phyloP scores from a whole-genome alignment of 2,797 vertebrate species.

The Sebastes variabilis region DNA sequence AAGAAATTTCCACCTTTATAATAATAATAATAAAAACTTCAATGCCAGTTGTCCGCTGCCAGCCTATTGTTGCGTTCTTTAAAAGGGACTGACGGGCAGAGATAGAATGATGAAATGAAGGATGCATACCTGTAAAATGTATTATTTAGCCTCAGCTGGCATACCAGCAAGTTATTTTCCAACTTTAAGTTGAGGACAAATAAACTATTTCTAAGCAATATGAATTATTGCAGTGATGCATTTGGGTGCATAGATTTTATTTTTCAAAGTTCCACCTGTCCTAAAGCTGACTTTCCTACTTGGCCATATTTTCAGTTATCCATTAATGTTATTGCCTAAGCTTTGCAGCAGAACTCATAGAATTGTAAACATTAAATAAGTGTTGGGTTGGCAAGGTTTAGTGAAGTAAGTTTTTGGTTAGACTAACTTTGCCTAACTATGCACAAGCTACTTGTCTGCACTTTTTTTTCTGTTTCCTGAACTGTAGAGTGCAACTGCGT shows the following conservation, averaged over 20 bases:
- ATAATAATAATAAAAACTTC: too few relatives aligned
- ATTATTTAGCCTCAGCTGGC: slow-evolving; percentile 5
- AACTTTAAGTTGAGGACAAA: slow-evolving; percentile 10
- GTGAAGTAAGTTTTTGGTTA: neutral
- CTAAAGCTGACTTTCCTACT: neutral
- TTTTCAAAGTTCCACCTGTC: slow-evolving; percentile 17
- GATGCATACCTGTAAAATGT: slow-evolving; percentile 4
- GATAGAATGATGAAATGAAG: neutral
- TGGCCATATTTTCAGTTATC: neutral
- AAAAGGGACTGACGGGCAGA: neutral
- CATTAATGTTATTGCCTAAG: neutral
- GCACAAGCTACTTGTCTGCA: neutral
- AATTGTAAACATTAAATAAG: slow-evolving; percentile 26
- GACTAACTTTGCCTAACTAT: neutral
- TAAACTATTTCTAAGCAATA: neutral
- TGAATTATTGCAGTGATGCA: slow-evolving; percentile 14
- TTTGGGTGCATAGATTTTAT: neutral
- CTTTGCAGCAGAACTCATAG: slow-evolving; percentile 5
- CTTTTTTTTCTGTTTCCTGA: neutral
- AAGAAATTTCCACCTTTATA: neutral
- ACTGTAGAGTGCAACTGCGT: neutral
- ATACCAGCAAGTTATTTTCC: neutral
- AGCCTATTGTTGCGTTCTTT: neutral
- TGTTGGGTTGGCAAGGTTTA: neutral
- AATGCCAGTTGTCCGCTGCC: neutral